These are phyloP conservation scores for Bimastos eiseni DNA, from an alignment of 2,888 invertebrate species.

Conservation along the genomic window DNA sequence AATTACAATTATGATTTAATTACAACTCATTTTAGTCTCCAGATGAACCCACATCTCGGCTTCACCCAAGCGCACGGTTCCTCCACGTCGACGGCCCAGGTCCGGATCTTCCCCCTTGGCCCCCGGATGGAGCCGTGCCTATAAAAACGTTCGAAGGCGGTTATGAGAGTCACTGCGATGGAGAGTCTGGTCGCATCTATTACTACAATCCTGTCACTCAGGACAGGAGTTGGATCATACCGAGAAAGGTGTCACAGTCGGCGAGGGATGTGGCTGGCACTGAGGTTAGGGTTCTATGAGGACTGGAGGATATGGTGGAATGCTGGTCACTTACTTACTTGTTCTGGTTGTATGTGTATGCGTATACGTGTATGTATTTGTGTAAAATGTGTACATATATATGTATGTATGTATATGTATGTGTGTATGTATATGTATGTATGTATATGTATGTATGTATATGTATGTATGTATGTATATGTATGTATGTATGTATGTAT, in stretches of 20 bases:
- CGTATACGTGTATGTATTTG: too few relatives aligned
- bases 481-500: too few relatives aligned
- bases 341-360: too few relatives aligned
- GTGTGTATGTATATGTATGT: too few relatives aligned
- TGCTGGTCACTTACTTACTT: too few relatives aligned
- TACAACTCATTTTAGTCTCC: not conserved
- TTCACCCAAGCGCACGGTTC: not conserved
- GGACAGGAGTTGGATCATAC: slow-evolving; percentile 28
- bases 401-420: too few relatives aligned
- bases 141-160: not conserved
- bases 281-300: not conserved
- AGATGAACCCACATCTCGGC: not conserved
- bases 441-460: too few relatives aligned
- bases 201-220: slow-evolving; percentile 25
- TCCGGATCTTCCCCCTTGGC: not conserved
- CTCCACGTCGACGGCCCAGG: not conserved
- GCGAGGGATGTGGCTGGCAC: not conserved
- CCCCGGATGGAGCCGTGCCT: slow-evolving; percentile 18
- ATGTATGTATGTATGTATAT: too few relatives aligned
- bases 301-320: too few relatives aligned
- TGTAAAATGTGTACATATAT: too few relatives aligned
- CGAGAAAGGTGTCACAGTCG: not conserved
- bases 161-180: slow-evolving; percentile 31
- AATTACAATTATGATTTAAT: not conserved
- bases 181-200: slow-evolving; percentile 19